A percentile compares a stretch with the other conserved stretches of the same genome.
phyloP scores from a whole-genome alignment of 2,797 vertebrate species.

The Diglossa cyanea region DNA sequence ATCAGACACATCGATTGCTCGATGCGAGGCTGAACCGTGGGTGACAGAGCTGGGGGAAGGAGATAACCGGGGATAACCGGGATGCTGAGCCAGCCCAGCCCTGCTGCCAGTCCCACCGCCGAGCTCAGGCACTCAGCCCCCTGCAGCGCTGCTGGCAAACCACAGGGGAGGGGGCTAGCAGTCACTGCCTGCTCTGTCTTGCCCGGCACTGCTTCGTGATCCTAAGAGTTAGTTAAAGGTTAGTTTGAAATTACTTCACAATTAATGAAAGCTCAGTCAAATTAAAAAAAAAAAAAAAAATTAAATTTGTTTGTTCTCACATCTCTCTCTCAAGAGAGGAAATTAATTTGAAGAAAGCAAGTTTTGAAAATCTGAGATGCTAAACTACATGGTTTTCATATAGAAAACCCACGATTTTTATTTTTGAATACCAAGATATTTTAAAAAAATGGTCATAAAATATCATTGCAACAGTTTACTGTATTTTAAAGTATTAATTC shows the following conservation, averaged over 20 bases:
- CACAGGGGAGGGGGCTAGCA: rapidly evolving
- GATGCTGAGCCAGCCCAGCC: neutral
- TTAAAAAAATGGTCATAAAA: neutral
- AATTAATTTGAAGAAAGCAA: neutral
- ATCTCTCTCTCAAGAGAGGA: neutral
- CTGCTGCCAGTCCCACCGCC: neutral
- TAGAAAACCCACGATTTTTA: rapidly evolving
- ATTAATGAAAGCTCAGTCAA: neutral
- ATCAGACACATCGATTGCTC: neutral
- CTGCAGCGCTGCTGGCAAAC: neutral
- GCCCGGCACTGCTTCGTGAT: rapidly evolving
- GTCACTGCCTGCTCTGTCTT: rapidly evolving
- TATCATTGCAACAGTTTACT: rapidly evolving
- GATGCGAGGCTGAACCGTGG: neutral
- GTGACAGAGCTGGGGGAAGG: neutral
- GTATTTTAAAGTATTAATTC: neutral
- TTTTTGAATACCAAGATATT: neutral
- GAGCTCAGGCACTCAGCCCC: neutral
- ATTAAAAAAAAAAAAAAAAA: neutral
- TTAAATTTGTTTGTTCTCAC: rapidly evolving
- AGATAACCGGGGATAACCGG: rapidly evolving
- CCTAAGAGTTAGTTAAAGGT: neutral
- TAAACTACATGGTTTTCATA: neutral
- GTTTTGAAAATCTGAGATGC: neutral
- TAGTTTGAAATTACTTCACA: neutral